Evolutionary conservation across 1,140 invertebrate species (phyloP), one percentile per base, ranked within the genome.

Genomic region (Drosophila miranda): DNA sequence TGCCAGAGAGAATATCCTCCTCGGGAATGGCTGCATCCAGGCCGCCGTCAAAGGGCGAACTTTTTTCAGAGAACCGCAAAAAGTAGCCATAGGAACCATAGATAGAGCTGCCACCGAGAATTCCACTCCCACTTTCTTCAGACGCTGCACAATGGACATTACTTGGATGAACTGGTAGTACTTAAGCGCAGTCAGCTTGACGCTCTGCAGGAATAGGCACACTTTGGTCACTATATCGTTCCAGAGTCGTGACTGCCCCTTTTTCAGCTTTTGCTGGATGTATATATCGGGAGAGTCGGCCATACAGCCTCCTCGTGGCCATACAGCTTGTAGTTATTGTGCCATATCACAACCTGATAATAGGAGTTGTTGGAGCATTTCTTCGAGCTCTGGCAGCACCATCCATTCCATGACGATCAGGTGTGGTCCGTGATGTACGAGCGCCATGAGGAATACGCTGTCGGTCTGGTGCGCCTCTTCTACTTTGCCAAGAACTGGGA

Each of bases 101-200:
- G 30, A 93, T 93, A 45, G 93, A 93, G 14, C 92, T 91, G 66
- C 94, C 94, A 6, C 94, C 94, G 77, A 98, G 78, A 99, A 97
- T 75, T 98, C 96, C 68, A 96, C 94, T 2, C 97, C 98, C 5
- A 99, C 95, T 90, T 97, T 95, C 42, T 97, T 97, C 68, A 99
- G 92, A 93, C 96, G 95, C 87, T 98, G 96, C 61, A 98, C 93
- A 41, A 98, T 94, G 23, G 96, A 95, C 28, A 99, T 91, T 52
- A 99, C 95, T 87, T 97, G 95, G 42, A 99, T 95, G 88, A 99
- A 99, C 72, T 99, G 97, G 78, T 99, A 98, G 90, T 99, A 98
- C 78, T 98, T 98, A 75, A 96, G 96, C 28, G 93, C 93, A 2
- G 94, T 95, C 46, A 91, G 41, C 38, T 89, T 91, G 21, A 67